Base-by-base conservation (phyloP, 2,888 invertebrate species). In the Amphimallon solstitiale region DNA sequence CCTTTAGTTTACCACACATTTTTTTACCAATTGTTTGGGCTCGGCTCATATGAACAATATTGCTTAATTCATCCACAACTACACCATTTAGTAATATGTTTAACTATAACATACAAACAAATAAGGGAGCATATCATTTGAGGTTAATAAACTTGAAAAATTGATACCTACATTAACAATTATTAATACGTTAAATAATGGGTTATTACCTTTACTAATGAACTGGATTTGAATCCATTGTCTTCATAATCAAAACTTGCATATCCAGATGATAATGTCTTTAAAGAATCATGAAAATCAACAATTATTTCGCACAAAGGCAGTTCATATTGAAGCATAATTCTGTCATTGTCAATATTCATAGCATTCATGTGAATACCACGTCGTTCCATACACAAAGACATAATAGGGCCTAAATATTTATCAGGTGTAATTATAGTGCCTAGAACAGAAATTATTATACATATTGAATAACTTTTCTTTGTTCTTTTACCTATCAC, bases 231-330 rank as follows among this genome's bases (percentile, higher is more conserved):
- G 81, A 92, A 98, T 1, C 94, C 97, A 75, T 88, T 82, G 78
- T 95, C 92, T 81, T 96, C 95, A 78, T 97, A 97, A 81, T 95
- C 95, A 79, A 97, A 97, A 79, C 94, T 94, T 0, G 97, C 98
- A 84, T 95, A 98, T 29, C 98, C 98, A 0, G 97, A 97, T 2
- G 94, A 92, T 14, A 94, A 75, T 10, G 93, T 91, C 82, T 98
- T 98, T 1, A 98, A 84, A 2, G 87, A 86, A 79, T 98, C 98
- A 78, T 97, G 97, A 81, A 99, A 98, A 81, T 98, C 97, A 6
- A 97, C 83, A 10, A 98, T 91, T 21, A 98, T 92, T 86, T 99
- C 98, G 73, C 92, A 94, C 4, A 99, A 84, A 0, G 98, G 98
- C 56, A 99, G 82, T 37, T 90, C 83, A 77, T 91, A 95, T 74